Evolutionary conservation across 2,113 vertebrate species (phyloP), one percentile per base, ranked within the genome.

Genomic region (Ceyx melanurus): DNA sequence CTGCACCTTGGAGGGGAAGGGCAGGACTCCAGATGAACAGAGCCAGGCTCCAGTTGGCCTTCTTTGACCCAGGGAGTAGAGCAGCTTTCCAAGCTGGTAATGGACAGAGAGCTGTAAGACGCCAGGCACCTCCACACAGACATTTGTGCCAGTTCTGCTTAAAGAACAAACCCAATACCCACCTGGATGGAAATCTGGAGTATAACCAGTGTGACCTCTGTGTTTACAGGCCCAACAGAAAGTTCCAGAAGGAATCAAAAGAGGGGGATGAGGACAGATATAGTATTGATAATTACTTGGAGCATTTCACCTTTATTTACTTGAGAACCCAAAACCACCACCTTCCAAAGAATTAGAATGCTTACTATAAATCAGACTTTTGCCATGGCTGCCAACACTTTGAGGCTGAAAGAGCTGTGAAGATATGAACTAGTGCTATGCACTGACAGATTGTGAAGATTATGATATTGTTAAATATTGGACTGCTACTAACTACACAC

Each of bases 131-230:
- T 51, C 71, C 60, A 29, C 0, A 0, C 6, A 31, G 26, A 20
- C 4, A 1, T 13, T 33, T 56, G 60, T 40, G 15, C 31, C 12
- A 4, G 62, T 12, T 33, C 26, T 60, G 33, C 33, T 40, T 51
- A 17, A 53, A 83, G 71, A 57, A 33, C 5, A 65, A 83, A 40
- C 19, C 45, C 46, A 37, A 10, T 46, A 2, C 18, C 7, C 42
- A 4, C 12, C 5, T 6, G 0, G 0, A 5, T 17, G 14, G 6
- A 23, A 19, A 6, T 10, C 35, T 66, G 65, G 22, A 50, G 54
- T 37, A 37, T 4, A 28, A 12, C 35, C n/a, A 15, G 29, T 0
- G 2, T 8, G 6, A 25, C 5, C 15, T 45, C 45, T 40, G 43
- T 1, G 0, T 45, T 50, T 28, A 15, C 35, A 40, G 23, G 42